Evolutionary conservation across 2,888 invertebrate species (phyloP).

Genomic region (Noctuana brunneofusca): DNA sequence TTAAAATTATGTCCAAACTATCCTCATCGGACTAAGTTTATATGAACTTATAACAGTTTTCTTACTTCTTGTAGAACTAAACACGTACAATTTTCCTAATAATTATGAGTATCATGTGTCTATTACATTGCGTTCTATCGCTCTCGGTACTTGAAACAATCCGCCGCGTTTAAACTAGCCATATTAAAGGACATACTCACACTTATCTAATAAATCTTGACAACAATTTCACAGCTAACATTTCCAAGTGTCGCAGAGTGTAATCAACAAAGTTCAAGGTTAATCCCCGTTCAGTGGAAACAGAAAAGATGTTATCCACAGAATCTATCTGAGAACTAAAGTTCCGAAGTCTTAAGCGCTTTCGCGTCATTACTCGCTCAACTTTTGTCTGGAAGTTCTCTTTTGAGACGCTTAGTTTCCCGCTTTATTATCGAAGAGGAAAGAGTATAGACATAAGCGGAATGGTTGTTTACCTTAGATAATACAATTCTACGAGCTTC

Average conservation of each 20-base stretch:
- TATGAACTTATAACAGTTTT: too few relatives aligned
- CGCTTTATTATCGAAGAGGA: not conserved
- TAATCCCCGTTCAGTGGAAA: not conserved
- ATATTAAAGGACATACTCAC: not conserved
- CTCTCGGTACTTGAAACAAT: not conserved
- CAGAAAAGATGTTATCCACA: constrained; percentile 10
- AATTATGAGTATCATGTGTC: too few relatives aligned
- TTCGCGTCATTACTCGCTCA: constrained; percentile 14
- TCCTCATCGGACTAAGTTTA: too few relatives aligned
- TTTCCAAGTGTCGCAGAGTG: too few relatives aligned
- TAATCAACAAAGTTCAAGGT: constrained; percentile 10
- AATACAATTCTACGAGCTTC: not conserved
- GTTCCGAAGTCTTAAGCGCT: constrained; percentile 16
- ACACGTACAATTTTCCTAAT: too few relatives aligned
- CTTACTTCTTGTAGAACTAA: too few relatives aligned
- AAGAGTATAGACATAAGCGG: not conserved
- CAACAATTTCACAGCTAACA: not conserved
- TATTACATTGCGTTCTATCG: too few relatives aligned
- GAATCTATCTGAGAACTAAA: constrained; percentile 11
- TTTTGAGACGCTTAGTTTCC: not conserved
- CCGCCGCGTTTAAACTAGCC: not conserved
- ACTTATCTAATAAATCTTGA: not conserved
- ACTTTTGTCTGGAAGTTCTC: constrained; percentile 9
- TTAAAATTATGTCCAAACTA: too few relatives aligned
- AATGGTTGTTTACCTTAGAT: not conserved